Conservation (phyloP, 1,140 invertebrate genomes). For the Cydia splendana region DNA sequence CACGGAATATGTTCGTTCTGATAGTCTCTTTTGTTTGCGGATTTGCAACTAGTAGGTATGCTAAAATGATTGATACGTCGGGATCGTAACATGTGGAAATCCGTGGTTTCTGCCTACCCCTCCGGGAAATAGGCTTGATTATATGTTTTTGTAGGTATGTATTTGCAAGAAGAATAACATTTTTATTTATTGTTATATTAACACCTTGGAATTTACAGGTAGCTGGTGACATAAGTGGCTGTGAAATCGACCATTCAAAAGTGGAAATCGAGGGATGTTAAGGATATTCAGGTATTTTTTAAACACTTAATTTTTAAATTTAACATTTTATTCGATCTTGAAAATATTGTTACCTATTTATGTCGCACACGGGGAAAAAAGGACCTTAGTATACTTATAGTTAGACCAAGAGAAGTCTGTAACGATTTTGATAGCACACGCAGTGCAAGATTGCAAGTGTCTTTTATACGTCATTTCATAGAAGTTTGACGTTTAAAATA, state of each 20-base stretch:
- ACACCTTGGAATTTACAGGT: constrained; percentile 45
- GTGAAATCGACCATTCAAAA: constrained; percentile 50
- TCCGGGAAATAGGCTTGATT: too few relatives aligned
- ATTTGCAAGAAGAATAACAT: too few relatives aligned
- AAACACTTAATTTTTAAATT: neutral
- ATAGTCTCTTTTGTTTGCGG: neutral
- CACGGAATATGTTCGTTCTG: neutral
- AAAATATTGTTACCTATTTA: neutral
- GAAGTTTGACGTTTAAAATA: too few relatives aligned
- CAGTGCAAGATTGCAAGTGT: too few relatives aligned
- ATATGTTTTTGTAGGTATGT: too few relatives aligned
- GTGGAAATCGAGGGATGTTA: constrained; percentile 45
- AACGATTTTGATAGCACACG: too few relatives aligned
- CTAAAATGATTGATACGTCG: too few relatives aligned
- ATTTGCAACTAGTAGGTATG: neutral
- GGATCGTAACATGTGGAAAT: too few relatives aligned
- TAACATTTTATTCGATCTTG: neutral
- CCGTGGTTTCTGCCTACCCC: too few relatives aligned
- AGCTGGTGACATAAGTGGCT: constrained; percentile 50
- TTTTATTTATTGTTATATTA: neutral
- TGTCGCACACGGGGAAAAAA: neutral
- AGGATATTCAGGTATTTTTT: neutral
- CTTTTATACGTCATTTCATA: too few relatives aligned
- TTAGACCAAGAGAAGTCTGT: too few relatives aligned
- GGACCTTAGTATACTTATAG: too few relatives aligned